Evolutionary conservation across 2,113 vertebrate species (phyloP).

Genomic region (Platanista minor): DNA sequence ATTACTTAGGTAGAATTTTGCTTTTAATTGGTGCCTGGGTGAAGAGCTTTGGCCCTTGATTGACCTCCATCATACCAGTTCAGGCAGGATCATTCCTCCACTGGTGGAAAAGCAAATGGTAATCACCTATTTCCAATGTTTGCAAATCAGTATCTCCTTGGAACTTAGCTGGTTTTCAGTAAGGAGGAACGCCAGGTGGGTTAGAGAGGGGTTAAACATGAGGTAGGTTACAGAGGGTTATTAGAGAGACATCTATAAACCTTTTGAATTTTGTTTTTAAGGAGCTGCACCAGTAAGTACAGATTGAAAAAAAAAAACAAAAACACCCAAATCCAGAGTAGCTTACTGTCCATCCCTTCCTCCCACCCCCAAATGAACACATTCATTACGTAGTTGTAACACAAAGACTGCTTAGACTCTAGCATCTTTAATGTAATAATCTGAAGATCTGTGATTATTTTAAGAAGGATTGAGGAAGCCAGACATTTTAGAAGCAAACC

Average conservation of each 20-base stretch:
- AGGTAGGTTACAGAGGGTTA: background rate
- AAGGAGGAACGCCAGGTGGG: background rate
- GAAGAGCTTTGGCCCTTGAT: background rate
- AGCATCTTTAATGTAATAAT: background rate
- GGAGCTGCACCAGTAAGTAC: background rate
- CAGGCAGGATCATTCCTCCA: constrained; percentile 23
- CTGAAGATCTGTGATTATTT: background rate
- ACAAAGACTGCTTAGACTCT: background rate
- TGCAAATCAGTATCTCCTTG: background rate
- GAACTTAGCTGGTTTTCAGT: constrained; percentile 25
- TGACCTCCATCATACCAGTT: background rate
- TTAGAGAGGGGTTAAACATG: background rate
- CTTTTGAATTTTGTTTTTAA: background rate
- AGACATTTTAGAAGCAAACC: background rate
- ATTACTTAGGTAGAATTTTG: constrained; percentile 26
- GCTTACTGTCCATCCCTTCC: background rate
- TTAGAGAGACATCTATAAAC: background rate
- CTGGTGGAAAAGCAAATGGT: constrained; percentile 1
- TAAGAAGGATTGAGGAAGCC: background rate
- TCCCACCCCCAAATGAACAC: background rate
- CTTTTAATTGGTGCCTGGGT: constrained; percentile 20
- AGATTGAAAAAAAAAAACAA: background rate
- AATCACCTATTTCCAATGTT: background rate
- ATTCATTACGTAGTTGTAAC: background rate
- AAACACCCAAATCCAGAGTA: background rate